Evolutionary conservation across 2,888 invertebrate species (phyloP), one percentile per base, ranked within the genome.

Genomic region (Mesorhabditis belari): DNA sequence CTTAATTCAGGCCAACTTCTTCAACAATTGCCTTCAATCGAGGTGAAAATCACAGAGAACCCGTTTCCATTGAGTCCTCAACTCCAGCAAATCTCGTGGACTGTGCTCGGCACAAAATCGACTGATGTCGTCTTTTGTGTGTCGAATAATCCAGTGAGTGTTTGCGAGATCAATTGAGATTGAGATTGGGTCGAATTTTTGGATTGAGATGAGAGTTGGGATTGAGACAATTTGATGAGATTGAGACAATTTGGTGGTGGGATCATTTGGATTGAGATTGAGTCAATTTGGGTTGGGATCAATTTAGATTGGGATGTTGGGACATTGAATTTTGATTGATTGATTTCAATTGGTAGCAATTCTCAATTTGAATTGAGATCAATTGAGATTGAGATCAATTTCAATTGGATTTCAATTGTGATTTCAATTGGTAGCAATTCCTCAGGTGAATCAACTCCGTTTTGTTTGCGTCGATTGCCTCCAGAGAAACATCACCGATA

Each of bases 401-500:
- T 3, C 57, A 62, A 26, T 67, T 76, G 55, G 57, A 62, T 19
- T 62, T 74, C 35, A 76, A 74, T 55, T 74, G 74, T 49, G 72
- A 76, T 5, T n/a, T n/a, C n/a, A n/a, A n/a, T n/a, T n/a, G n/a
- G n/a, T n/a, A n/a, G 66, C 68, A 17, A 57, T 53, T 21, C 44
- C 63, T 21, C 79, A 79, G 27, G 79, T 80, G 52, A 73, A 71
- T 24, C 79, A 80, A 58, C 71, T 79, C 26, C 71, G 79, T 29
- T 79, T 79, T 58, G 70, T 78, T 5, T 79, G 79, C 63, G 69
- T 71, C 51, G 79, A 79, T 61, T 79, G 79, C 57, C 56, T 66
- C 23, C 74, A 77, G 62, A 74, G 70, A 58, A 79, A 79, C 64
- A 76, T 79, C 60, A 79, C 79, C 21, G 79, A 79, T 62, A 78